Conservation (phyloP, 2,113 vertebrate genomes). For the Siniperca chuatsi region DNA sequence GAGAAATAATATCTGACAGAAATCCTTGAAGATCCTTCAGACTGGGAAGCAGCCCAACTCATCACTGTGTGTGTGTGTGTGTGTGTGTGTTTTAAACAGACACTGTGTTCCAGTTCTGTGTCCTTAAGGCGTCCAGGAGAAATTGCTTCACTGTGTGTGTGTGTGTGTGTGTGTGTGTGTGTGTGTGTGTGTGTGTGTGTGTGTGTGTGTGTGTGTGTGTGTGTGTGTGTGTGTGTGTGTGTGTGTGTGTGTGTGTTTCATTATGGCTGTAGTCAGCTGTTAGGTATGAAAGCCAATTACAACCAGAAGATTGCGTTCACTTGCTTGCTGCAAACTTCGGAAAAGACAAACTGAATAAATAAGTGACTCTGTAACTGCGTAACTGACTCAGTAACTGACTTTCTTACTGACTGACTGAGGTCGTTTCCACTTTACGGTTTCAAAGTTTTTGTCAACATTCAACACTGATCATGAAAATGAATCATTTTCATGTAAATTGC, state of each 20-base stretch:
- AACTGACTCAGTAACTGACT: not conserved
- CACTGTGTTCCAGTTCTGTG: slow-evolving; percentile 50
- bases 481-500: not conserved
- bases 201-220: slow-evolving; percentile 11
- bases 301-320: slow-evolving; percentile 9
- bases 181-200: slow-evolving; percentile 33
- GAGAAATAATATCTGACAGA: slow-evolving; percentile 60
- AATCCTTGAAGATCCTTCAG: slow-evolving; percentile 64
- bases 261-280: slow-evolving; percentile 34
- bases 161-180: slow-evolving; percentile 11
- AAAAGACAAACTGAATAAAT: slow-evolving; percentile 6
- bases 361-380: not conserved
- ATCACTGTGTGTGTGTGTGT: slow-evolving; percentile 37
- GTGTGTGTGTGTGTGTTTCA: slow-evolving; percentile 27
- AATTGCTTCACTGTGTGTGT: slow-evolving; percentile 74
- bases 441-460: not conserved
- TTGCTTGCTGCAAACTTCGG: not conserved
- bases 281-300: slow-evolving; percentile 28
- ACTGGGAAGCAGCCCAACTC: slow-evolving; percentile 56
- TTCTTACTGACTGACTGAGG: too few species aligned
- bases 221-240: slow-evolving; percentile 10
- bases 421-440: not conserved
- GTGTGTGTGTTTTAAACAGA: slow-evolving; percentile 35
- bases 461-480: not conserved
- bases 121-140: slow-evolving; percentile 76